Evolutionary conservation across 2,888 invertebrate genomes (phyloP), one percentile per base, ranked within the genome.

Genomic region (Danaus chrysippus): DNA sequence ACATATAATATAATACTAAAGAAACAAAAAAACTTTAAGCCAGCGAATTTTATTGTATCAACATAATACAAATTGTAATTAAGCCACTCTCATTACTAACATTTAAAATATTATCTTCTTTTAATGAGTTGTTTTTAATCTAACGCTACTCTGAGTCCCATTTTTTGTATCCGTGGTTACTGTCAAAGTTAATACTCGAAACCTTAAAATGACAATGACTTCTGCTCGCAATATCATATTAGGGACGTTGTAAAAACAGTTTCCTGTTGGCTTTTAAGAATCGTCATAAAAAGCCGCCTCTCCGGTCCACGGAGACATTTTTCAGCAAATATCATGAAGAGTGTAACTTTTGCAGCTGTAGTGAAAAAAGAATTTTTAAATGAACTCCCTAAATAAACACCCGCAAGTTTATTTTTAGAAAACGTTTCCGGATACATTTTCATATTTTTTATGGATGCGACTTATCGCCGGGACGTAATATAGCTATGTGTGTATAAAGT

Each of bases 171-270:
- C 23, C 23, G 1, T 23, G 23, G 23, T 23, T 53, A 52, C 34
- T 34, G 54, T 58, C 23, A 57, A 42, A 42, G 10, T 46, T 34
- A 17, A 12, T 9, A 17, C 23, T 52, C 19, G 42, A 34, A 19
- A 19, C 12, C 11, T 8, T 23, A 34, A 52, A 17, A 13, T 42
- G 11, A 13, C 13, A 42, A 42, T 61, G 56, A 43, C 54, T 59
- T 57, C 46, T 23, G 59, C 53, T 71, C 74, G 69, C 76, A 72
- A 73, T 67, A 70, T 73, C 72, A 78, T 77, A 81, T 77, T 74
- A 76, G 75, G 74, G 75, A 73, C 74, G 74, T 75, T 80, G 83
- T 79, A 79, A 81, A 82, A 85, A 84, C 79, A 83, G 79, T 83
- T 81, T 76, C 76, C 71, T 68, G 70, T 62, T 73, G 72, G 69